Conservation (phyloP, 2,888 invertebrate genomes). For the Chymomyza fuscimana region DNA sequence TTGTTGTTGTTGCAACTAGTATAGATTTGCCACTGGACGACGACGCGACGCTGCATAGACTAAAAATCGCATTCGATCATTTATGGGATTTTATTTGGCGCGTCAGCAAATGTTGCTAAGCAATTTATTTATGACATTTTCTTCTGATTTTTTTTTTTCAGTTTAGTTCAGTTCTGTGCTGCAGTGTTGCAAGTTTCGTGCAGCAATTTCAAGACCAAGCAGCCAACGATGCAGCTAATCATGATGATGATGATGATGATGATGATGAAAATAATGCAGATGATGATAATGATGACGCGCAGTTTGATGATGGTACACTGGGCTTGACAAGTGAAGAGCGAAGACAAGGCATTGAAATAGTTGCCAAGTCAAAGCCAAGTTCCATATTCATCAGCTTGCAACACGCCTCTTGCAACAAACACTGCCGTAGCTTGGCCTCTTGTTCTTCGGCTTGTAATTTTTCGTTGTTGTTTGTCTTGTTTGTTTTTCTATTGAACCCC, state of each 20-base stretch:
- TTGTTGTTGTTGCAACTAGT: conserved; percentile 34
- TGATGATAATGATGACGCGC: conserved; percentile 3
- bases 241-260: conserved; percentile 30
- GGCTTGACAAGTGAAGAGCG: conserved; percentile 2
- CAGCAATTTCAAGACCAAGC: conserved; percentile 57
- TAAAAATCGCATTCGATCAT: conserved; percentile 77
- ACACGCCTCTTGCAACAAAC: conserved; percentile 62
- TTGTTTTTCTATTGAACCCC: conserved; percentile 69
- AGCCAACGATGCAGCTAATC: background rate
- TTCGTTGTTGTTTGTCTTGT: conserved; percentile 30
- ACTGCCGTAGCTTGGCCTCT: conserved; percentile 13
- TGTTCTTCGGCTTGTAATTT: conserved; percentile 12
- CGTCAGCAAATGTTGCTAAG: conserved; percentile 74
- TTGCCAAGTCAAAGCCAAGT: conserved; percentile 75
- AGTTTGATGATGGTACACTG: background rate
- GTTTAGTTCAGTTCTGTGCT: conserved; percentile 13
- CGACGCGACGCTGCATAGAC: conserved; percentile 58
- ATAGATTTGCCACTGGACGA: background rate
- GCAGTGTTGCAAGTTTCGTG: conserved; percentile 63
- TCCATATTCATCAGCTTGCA: conserved; percentile 77
- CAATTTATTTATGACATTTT: conserved; percentile 75
- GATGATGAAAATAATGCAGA: conserved; percentile 23
- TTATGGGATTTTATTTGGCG: conserved; percentile 79
- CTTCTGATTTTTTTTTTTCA: conserved; percentile 36
- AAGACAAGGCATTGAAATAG: conserved; percentile 62